Conservation (phyloP, 2,113 vertebrate species). For the Pygoscelis adeliae region DNA sequence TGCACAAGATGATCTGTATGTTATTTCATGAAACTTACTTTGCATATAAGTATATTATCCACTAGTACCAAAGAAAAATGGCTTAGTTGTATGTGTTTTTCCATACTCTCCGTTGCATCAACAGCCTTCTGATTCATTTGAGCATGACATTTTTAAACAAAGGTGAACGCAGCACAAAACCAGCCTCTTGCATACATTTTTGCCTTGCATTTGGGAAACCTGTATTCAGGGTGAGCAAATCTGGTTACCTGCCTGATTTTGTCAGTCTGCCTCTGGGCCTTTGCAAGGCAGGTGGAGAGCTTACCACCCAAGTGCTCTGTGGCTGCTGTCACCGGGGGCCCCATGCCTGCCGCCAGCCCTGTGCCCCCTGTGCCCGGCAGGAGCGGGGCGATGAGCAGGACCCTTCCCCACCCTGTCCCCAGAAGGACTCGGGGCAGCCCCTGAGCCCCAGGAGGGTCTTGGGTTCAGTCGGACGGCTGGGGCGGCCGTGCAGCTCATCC, state of each 20-base stretch:
- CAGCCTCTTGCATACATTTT: fast-evolving
- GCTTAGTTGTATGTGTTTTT: neutral
- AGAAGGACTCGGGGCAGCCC: neutral
- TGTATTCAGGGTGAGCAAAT: no score
- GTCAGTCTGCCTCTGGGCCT: neutral
- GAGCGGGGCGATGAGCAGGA: neutral
- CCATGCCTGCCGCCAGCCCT: neutral
- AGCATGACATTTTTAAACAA: neutral
- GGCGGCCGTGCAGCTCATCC: neutral
- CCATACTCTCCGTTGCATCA: neutral
- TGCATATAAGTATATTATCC: neutral
- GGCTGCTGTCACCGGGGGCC: no score
- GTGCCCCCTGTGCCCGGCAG: fast-evolving
- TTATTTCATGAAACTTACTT: neutral
- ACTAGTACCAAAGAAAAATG: neutral
- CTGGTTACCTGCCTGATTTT: neutral
- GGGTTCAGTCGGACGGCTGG: fast-evolving
- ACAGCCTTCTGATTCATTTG: neutral
- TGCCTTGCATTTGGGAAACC: neutral
- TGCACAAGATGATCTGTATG: neutral
- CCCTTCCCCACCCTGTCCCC: neutral
- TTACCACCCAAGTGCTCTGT: fast-evolving
- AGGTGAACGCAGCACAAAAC: neutral
- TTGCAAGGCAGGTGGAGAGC: no score
- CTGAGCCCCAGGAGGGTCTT: fast-evolving